Conservation (phyloP, 2,888 invertebrate genomes). For the Caenorhabditis imperialis region DNA sequence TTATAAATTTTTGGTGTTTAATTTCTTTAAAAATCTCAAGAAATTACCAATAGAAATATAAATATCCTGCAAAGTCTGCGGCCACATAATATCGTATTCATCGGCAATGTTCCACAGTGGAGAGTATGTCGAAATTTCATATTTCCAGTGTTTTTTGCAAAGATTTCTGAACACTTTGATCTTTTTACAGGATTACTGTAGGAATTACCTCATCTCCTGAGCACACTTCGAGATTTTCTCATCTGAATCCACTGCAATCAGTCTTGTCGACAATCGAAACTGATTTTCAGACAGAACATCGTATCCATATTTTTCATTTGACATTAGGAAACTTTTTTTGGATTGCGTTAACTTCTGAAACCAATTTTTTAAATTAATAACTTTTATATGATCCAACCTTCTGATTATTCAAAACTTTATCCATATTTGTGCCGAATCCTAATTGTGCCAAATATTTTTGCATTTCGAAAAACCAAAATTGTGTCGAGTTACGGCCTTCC, state of each 20-base stretch:
- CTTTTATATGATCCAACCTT: conserved; percentile 46
- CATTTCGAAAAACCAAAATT: conserved; percentile 72
- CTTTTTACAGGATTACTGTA: background rate
- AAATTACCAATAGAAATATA: conserved; percentile 68
- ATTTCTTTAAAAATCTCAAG: too few relatives aligned
- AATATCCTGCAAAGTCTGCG: conserved; percentile 73
- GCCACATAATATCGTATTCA: conserved; percentile 75
- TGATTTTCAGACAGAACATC: conserved; percentile 61
- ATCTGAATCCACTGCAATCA: conserved; percentile 63
- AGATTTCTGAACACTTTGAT: conserved; percentile 49
- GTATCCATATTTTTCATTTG: conserved; percentile 66
- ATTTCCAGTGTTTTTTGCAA: conserved; percentile 46
- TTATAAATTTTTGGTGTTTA: too few relatives aligned
- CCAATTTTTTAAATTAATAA: background rate
- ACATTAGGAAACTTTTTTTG: conserved; percentile 65
- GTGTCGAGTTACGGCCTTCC: conserved; percentile 58
- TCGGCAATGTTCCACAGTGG: conserved; percentile 73
- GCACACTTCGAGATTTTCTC: conserved; percentile 65
- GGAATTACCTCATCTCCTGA: conserved; percentile 62
- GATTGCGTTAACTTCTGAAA: conserved; percentile 64
- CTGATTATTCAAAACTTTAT: conserved; percentile 54
- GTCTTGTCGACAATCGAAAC: conserved; percentile 66
- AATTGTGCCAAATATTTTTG: conserved; percentile 63
- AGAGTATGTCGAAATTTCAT: conserved; percentile 64
- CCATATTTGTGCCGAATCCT: conserved; percentile 65